A percentile compares a stretch with the other conserved stretches of the same genome.
Evolutionary conservation across 2,888 invertebrate genomes (phyloP).

Genomic region (Athalia rosae): DNA sequence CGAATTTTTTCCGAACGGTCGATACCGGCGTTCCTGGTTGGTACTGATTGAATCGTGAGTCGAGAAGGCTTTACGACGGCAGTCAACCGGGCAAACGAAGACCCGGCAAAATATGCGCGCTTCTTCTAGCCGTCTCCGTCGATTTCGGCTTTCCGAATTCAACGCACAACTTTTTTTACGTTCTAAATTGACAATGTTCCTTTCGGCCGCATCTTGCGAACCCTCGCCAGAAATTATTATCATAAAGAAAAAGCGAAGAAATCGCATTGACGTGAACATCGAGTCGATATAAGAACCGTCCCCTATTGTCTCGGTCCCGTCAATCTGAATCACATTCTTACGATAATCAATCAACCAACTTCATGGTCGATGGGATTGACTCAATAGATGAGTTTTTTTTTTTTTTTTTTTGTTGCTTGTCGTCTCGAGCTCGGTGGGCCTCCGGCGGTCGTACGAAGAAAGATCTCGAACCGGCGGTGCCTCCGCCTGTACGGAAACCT

Average conservation of each 20-base stretch:
- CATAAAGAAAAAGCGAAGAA: background rate
- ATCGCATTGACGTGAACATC: background rate
- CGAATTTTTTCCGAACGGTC: constrained; percentile 29
- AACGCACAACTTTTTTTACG: background rate
- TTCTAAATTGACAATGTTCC: background rate
- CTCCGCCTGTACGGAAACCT: background rate
- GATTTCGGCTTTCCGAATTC: background rate
- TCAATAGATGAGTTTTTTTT: background rate
- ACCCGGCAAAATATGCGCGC: background rate
- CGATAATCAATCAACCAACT: no score
- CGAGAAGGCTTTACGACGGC: constrained; percentile 27
- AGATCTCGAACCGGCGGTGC: background rate
- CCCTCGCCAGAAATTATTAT: background rate
- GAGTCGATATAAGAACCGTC: background rate
- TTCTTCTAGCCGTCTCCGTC: background rate
- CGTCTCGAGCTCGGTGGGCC: background rate
- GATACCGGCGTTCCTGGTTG: constrained; percentile 17
- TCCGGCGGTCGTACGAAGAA: background rate
- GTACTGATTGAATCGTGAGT: constrained; percentile 42
- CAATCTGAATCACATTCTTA: no score
- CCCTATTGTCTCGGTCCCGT: no score
- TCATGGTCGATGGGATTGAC: no score
- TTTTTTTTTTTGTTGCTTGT: no score
- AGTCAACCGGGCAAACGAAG: background rate
- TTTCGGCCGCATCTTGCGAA: background rate